phyloP scores from a whole-genome alignment of 2,113 vertebrate species.

The Philantomba maxwellii region DNA sequence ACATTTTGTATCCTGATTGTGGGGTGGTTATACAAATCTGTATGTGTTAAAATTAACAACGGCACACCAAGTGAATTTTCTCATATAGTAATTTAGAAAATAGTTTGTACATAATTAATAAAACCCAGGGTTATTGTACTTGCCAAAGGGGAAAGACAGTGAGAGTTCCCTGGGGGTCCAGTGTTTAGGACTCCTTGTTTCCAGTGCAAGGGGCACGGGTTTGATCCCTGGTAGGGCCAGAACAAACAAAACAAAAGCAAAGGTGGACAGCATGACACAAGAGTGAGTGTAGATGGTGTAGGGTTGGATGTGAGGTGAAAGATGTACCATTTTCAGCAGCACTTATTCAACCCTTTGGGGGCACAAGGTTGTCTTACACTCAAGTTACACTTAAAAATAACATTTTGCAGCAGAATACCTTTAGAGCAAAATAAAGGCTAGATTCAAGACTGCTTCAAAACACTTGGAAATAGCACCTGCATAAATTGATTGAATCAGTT shows the following conservation, averaged over 20 bases:
- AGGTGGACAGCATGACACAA: background rate
- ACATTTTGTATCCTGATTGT: background rate
- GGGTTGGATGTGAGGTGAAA: background rate
- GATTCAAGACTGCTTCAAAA: background rate
- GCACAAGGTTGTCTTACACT: background rate
- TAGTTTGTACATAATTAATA: background rate
- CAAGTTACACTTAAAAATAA: background rate
- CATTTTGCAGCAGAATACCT: background rate
- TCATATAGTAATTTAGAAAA: background rate
- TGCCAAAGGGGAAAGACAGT: background rate
- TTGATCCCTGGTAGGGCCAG: background rate
- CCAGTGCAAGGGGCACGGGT: background rate
- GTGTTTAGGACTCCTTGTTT: background rate
- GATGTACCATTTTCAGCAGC: background rate
- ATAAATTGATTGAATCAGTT: background rate
- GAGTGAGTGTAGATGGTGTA: background rate
- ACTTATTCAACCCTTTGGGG: background rate
- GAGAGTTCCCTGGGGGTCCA: background rate
- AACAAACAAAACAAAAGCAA: background rate
- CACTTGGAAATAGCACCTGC: background rate
- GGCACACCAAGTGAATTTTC: background rate
- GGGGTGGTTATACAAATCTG: background rate
- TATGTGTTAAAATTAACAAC: background rate
- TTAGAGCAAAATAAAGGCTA: background rate
- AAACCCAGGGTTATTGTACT: background rate